These are phyloP conservation scores for Colistium nudipinnis DNA, from an alignment of 2,113 vertebrate species.

Conservation along the genomic window DNA sequence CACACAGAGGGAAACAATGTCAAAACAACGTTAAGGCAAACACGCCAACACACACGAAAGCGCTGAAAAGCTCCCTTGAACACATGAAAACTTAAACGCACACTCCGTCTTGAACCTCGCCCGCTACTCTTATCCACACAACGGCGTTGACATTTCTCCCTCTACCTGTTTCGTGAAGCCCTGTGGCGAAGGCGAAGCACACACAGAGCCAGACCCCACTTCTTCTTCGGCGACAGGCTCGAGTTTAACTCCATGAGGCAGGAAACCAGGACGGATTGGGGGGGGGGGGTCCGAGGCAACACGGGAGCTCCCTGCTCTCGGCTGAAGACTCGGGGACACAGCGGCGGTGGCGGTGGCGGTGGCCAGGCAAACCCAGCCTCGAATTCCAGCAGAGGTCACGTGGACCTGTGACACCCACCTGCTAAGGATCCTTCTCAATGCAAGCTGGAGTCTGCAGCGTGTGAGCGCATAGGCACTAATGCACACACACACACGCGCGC, in stretches of 20 bases:
- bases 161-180: constrained; percentile 76
- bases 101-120: not conserved
- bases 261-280: not conserved
- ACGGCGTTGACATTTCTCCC: not conserved
- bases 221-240: constrained; percentile 53
- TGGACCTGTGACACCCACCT: constrained; percentile 68
- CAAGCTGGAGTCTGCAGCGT: not conserved
- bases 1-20: not conserved
- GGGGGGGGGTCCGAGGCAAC: not conserved
- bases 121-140: constrained; percentile 23
- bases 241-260: constrained; percentile 65
- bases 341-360: not conserved
- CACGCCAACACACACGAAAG: not conserved
- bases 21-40: constrained; percentile 5
- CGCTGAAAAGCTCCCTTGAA: not conserved
- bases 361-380: constrained; percentile 52
- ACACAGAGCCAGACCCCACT: constrained; percentile 75
- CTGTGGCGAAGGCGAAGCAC: constrained; percentile 78
- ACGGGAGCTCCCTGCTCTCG: not conserved
- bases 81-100: not conserved
- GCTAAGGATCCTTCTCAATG: constrained; percentile 46
- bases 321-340: constrained; percentile 13
- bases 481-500: constrained; percentile 8
- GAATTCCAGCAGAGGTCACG: constrained; percentile 67
- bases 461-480: constrained; percentile 5